Evolutionary conservation across 1,140 invertebrate species (phyloP).

Genomic region (Cydia splendana): DNA sequence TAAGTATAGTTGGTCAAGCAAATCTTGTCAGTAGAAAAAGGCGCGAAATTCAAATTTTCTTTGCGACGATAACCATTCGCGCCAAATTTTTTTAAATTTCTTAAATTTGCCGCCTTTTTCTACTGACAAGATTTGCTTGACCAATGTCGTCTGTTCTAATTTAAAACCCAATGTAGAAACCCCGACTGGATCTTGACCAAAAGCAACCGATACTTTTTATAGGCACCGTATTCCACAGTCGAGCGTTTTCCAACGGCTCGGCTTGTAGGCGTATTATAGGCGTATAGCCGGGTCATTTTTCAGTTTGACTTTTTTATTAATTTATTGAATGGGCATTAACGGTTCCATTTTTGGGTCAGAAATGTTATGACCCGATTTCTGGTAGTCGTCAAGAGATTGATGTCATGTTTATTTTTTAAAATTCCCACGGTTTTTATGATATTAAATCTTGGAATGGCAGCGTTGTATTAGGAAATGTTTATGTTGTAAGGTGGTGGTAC

Average conservation of each 20-base stretch:
- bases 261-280: no score
- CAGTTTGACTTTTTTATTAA: constrained; percentile 31
- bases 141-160: background rate
- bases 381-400: constrained; percentile 24
- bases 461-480: background rate
- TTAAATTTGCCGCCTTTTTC: no score
- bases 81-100: no score
- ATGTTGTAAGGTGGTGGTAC: no score
- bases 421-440: constrained; percentile 3
- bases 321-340: constrained; percentile 28
- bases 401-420: constrained; percentile 15
- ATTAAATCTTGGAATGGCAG: background rate
- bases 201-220: constrained; percentile 45
- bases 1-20: no score
- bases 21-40: no score
- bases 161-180: background rate
- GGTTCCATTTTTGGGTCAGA: constrained; percentile 22
- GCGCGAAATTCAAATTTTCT: no score
- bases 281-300: constrained; percentile 9
- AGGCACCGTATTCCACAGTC: constrained; percentile 28
- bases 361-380: constrained; percentile 25
- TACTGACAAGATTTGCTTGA: no score
- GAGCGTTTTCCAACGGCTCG: background rate
- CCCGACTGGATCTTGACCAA: background rate
- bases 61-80: no score